Base-by-base conservation (phyloP, 1,140 invertebrate species). In the Melipona quadrifasciata region DNA sequence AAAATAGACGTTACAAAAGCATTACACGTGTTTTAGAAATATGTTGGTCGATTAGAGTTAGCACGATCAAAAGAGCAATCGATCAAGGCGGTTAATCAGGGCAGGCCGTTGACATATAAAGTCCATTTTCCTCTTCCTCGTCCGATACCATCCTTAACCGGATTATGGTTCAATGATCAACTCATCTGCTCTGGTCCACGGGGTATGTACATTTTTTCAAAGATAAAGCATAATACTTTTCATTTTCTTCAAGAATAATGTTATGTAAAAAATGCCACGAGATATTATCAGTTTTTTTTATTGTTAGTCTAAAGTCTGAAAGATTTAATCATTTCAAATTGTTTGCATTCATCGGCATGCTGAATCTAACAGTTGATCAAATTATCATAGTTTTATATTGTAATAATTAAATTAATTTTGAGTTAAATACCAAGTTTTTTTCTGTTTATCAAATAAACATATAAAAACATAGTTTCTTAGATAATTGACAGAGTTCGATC, bases 21-120 rank as follows among this genome's bases (percentile, higher is more conserved):
- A 67, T 34, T 34, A 34, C 10, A 34, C 1, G 2, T 73, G 21
- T 90, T 93, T 72, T 34, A 93, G 92, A 91, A 88, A 80, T 94
- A 94, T 64, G 89, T 93, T 1, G 94, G 94, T 10, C 87, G 79
- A 80, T 77, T 95, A 31, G 90, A 94, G 85, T 84, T 94, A 71
- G 88, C 75, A 8, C 89, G 90, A 72, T 89, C 92, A 6, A 93
- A 84, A 77, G 77, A 91, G 1, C 85, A 91, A 11, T 89, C 93
- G 2, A 75, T 93, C 27, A 65, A 74, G 61, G 86, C 73, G 3
- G 82, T 95, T 34, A 39, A 86, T 8, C 39, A 87, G 51, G 90
- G 90, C 64, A 82, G 82, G 55, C 80, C 92, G 3, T 84, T 95
- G 27, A 86, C 80, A 31, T 95, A 95, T 57, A 84, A 75, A 61